Evolutionary conservation across 2,888 invertebrate species (phyloP).

Genomic region (Cantharis flavilabris): DNA sequence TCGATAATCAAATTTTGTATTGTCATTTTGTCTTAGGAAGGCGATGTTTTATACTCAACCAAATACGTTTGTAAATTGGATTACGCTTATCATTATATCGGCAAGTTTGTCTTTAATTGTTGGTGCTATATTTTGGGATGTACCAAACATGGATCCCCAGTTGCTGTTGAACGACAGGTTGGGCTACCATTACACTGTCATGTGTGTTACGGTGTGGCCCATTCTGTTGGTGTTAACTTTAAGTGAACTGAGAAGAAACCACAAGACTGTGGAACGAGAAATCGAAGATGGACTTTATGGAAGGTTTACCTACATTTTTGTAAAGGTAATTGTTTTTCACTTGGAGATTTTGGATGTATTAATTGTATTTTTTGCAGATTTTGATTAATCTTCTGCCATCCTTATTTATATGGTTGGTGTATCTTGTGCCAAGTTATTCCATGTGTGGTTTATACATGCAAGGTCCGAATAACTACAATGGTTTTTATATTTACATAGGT

Average conservation of each 20-base stretch:
- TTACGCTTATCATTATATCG: slow-evolving; percentile 77
- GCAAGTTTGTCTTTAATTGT: slow-evolving; percentile 81
- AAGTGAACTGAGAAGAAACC: slow-evolving; percentile 61
- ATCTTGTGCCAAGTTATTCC: slow-evolving; percentile 84
- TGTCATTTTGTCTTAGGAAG: slow-evolving; percentile 55
- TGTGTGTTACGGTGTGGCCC: slow-evolving; percentile 81
- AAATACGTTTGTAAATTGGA: slow-evolving; percentile 78
- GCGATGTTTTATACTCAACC: slow-evolving; percentile 82
- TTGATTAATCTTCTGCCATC: slow-evolving; percentile 79
- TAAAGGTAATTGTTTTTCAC: slow-evolving; percentile 66
- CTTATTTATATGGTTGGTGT: slow-evolving; percentile 80
- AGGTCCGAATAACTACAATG: slow-evolving; percentile 66
- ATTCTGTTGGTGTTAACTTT: slow-evolving; percentile 68
- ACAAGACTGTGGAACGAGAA: slow-evolving; percentile 76
- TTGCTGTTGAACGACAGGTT: slow-evolving; percentile 75
- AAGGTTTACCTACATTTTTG: slow-evolving; percentile 75
- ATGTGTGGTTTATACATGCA: slow-evolving; percentile 84
- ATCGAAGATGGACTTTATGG: slow-evolving; percentile 81
- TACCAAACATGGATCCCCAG: slow-evolving; percentile 76
- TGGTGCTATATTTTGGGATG: slow-evolving; percentile 89
- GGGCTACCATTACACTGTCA: slow-evolving; percentile 85
- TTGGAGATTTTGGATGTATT: slow-evolving; percentile 7
- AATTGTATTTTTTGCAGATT: slow-evolving; percentile 61
- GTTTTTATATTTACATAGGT: slow-evolving; percentile 76
- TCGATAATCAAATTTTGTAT: neutral